Evolutionary conservation across 35 echinoderm and acorn worm genomes (phyloP), one percentile per base, ranked within the genome.

Genomic region (Patiria miniata): DNA sequence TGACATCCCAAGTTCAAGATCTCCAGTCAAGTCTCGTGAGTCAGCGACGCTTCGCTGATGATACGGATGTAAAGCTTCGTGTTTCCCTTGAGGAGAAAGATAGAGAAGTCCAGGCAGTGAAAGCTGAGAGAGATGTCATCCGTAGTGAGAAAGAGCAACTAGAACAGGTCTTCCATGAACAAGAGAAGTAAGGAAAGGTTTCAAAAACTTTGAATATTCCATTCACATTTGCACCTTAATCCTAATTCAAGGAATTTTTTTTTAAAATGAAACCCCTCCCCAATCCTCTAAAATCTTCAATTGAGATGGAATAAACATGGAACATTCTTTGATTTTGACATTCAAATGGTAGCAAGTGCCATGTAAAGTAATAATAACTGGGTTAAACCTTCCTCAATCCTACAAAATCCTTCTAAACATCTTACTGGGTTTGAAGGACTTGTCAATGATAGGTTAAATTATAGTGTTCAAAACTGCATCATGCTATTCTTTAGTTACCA

Each of bases 131-230:
- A 37, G 91, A 97, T 42, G 82, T 87, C 23, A 40, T 94, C 15
- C 80, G 28, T 18, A 93, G 84, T 0, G 95, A 90, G 36, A 97
- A 97, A 86, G 88, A 97, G 12, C 87, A 97, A 77, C 79, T 97
- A 3, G 88, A 97, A 81, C 88, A 91, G 39, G 91, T 93, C n/a
- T 91, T 97, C 69, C 79, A 93, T 9, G 95, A 97, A 39, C 91
- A 97, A 89, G 91, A 97, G 81, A 93, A 84, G 94, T 97, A 90
- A 59, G 86, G 23, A 21, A 19, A 68, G 5, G 10, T 14, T 5
- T 32, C 5, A 19, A 77, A n/a, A n/a, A n/a, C n/a, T n/a, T n/a
- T n/a, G n/a, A n/a, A n/a, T n/a, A n/a, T n/a, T n/a, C n/a, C n/a
- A n/a, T n/a, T n/a, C n/a, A n/a, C n/a, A n/a, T n/a, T n/a, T n/a